Evolutionary conservation across 2,888 invertebrate genomes (phyloP), one percentile per base, ranked within the genome.

Genomic region (Tenodera sinensis): DNA sequence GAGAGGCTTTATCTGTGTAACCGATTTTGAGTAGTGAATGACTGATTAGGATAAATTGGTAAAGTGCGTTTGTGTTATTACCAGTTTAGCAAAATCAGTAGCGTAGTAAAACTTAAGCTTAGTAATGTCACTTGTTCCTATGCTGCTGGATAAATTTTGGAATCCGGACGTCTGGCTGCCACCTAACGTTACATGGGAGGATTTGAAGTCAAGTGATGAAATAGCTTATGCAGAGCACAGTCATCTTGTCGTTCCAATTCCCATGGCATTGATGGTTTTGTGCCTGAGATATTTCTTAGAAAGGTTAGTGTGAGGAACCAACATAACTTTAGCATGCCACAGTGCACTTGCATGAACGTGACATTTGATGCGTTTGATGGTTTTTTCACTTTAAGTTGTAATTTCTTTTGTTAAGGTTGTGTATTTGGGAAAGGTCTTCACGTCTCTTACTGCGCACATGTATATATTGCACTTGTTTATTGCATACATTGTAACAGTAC

Each of bases 151-250:
- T 90, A 93, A 94, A 91, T 97, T 97, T 93, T 98, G 98, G 98
- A 96, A 96, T 92, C 96, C 97, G 93, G 94, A 95, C 93, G 94
- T 99, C 92, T 99, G 99, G 99, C 95, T 99, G 92, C 98, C 98
- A 92, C 97, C 97, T 91, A 98, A 98, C 93, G 96, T 96, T 90
- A 97, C 97, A 91, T 99, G 99, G 99, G 95, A 95, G 89, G 97
- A 98, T 93, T 95, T 98, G 89, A 95, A 96, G 91, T 97, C 98
- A 86, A 96, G 96, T 92, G 95, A 95, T 91, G 92, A 92, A 89
- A 95, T 97, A 90, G 95, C 95, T 91, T 97, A 97, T 93, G 96
- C 97, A 90, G 96, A 98, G 92, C 92, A 93, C 90, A 95, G 95
- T 92, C 97, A 98, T 94, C 94, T 99, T 90, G 91, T 91, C 25